Conservation (phyloP, 2,797 vertebrate species). For the Chaenodraco wilsoni region DNA sequence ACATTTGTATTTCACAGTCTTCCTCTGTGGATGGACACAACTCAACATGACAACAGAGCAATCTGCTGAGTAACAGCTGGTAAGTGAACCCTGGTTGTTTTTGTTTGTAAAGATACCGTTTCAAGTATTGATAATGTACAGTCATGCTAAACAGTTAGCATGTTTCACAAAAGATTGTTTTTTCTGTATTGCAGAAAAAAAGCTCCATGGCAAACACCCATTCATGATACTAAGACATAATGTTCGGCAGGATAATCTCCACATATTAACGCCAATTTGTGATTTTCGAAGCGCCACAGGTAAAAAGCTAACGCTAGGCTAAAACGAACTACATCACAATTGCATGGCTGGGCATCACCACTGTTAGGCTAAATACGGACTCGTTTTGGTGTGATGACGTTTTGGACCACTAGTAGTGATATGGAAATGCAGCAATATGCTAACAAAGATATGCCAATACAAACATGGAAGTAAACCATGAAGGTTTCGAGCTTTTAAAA, state of each 20-base stretch:
- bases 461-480: background rate
- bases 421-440: background rate
- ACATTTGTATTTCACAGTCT: background rate
- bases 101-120: background rate
- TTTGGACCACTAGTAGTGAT: too few species aligned
- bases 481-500: background rate
- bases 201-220: too few species aligned
- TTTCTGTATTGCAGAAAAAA: too few species aligned
- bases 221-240: too few species aligned
- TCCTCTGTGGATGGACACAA: background rate
- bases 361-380: too few species aligned
- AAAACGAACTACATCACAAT: too few species aligned
- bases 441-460: background rate
- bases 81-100: background rate
- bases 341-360: too few species aligned
- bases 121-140: background rate
- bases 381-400: too few species aligned
- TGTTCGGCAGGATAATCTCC: too few species aligned
- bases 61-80: background rate
- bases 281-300: too few species aligned
- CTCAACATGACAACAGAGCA: constrained; percentile 1
- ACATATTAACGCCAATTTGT: too few species aligned
- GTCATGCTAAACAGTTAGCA: background rate
- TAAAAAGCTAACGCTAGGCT: too few species aligned
- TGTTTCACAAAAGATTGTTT: background rate